Conservation (phyloP, 2,113 vertebrate genomes). For the Malurus elegans region DNA sequence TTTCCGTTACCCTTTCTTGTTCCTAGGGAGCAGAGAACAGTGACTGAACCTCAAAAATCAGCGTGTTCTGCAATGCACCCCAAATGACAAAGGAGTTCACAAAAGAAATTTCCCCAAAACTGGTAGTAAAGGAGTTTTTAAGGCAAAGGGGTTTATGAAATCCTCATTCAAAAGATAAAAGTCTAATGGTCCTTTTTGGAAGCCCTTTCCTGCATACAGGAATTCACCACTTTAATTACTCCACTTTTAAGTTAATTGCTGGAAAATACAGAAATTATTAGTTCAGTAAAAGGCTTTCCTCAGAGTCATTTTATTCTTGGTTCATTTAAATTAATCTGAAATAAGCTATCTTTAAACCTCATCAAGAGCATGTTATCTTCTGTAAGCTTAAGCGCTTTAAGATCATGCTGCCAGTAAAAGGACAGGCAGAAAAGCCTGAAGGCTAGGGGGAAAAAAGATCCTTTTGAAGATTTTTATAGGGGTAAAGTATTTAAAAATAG, state of each 20-base stretch:
- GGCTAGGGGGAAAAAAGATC: not conserved
- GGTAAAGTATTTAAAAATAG: not conserved
- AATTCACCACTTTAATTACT: not conserved
- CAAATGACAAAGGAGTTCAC: not conserved
- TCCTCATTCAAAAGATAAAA: not conserved
- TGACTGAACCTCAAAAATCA: not conserved
- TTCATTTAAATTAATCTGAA: not conserved
- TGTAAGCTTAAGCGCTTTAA: not conserved
- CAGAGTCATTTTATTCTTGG: not conserved
- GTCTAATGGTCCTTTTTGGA: not conserved
- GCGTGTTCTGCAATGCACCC: not conserved
- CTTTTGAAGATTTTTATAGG: not conserved
- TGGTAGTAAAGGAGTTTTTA: not conserved
- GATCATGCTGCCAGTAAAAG: not conserved
- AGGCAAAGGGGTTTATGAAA: not conserved
- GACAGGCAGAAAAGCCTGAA: not conserved
- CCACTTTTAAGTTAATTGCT: not conserved
- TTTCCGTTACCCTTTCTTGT: too few relatives aligned
- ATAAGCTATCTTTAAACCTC: not conserved
- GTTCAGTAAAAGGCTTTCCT: not conserved
- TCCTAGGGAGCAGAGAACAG: not conserved
- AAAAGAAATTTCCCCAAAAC: not conserved
- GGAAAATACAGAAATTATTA: not conserved
- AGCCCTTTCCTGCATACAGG: not conserved
- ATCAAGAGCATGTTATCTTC: not conserved